These are phyloP conservation scores for Anastrepha obliqua DNA, from an alignment of 1,140 invertebrate genomes.

Conservation along the genomic window DNA sequence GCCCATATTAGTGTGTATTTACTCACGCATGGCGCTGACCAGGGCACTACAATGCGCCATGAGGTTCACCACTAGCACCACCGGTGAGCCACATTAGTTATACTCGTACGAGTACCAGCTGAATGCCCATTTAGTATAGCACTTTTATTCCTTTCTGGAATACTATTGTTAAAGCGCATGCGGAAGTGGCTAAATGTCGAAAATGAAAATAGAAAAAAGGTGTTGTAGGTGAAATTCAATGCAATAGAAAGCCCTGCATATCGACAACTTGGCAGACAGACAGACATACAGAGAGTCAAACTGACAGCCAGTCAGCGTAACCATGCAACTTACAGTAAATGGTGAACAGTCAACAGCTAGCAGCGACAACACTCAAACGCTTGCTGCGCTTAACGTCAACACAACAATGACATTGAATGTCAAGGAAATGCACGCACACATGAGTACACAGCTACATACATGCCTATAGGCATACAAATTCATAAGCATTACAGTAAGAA, in stretches of 20 bases:
- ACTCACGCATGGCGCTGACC: slow-evolving; percentile 44
- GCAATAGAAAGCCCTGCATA: neutral
- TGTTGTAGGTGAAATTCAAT: slow-evolving; percentile 9
- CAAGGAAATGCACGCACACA: slow-evolving; percentile 13
- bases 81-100: neutral
- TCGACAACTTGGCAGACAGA: neutral
- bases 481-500: neutral
- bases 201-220: slow-evolving; percentile 25
- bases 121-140: neutral
- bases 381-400: slow-evolving; percentile 8
- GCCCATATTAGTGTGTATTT: neutral
- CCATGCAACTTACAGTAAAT: neutral
- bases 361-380: neutral
- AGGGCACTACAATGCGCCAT: neutral
- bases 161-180: slow-evolving; percentile 1
- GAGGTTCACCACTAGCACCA: neutral
- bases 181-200: slow-evolving; percentile 36
- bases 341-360: neutral
- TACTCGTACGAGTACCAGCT: neutral
- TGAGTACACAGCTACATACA: neutral
- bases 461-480: neutral
- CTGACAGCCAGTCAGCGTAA: neutral
- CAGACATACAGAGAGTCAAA: neutral
- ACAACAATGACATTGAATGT: slow-evolving; percentile 39
- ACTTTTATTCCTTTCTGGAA: slow-evolving; percentile 20